Percentiles rank a stretch among this genome's conserved stretches.
Conservation (phyloP, 2,113 vertebrate species). For the Microcebus tavaratra region DNA sequence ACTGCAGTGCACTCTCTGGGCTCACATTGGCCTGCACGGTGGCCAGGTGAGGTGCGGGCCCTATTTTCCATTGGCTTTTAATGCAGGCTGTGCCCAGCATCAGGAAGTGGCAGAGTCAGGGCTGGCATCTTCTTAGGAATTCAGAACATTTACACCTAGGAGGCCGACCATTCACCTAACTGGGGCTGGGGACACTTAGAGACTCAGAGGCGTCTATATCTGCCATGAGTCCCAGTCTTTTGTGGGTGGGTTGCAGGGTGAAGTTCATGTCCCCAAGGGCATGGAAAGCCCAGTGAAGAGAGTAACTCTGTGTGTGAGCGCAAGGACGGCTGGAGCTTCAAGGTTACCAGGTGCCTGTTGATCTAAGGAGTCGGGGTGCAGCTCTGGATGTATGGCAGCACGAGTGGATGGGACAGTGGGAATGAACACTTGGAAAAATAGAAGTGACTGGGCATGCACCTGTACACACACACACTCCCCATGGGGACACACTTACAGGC, state of each 20-base stretch:
- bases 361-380: neutral
- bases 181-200: neutral
- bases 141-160: neutral
- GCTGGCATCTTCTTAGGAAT: neutral
- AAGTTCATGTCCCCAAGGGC: neutral
- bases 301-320: neutral
- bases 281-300: neutral
- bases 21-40: rapidly evolving
- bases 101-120: neutral
- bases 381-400: neutral
- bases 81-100: neutral
- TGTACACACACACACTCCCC: neutral
- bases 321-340: neutral
- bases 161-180: neutral
- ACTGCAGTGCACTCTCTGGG: neutral
- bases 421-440: neutral
- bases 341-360: neutral
- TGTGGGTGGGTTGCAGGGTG: neutral
- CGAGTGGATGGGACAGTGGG: neutral
- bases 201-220: neutral
- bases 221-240: neutral
- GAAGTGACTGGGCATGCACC: neutral
- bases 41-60: neutral
- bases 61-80: neutral
- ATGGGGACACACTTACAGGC: neutral